A percentile compares a stretch with the other conserved stretches of the same genome.
These are phyloP conservation scores for Datnioides undecimradiatus DNA, from an alignment of 2,113 vertebrate genomes.

Conservation along the genomic window DNA sequence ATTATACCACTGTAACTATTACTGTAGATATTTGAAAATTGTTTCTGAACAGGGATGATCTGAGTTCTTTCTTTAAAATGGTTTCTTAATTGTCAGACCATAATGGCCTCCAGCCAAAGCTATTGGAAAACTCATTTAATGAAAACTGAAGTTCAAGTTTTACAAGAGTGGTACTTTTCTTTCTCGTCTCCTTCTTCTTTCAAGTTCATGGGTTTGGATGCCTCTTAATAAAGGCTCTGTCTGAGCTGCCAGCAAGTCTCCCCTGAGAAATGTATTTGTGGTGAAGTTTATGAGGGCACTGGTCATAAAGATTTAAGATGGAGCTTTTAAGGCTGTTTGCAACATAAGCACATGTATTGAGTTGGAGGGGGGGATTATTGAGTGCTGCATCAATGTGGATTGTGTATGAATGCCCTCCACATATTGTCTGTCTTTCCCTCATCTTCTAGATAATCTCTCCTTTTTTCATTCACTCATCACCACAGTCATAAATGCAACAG, in stretches of 20 bases:
- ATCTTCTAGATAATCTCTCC: background rate
- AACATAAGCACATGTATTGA: constrained; percentile 47
- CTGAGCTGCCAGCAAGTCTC: constrained; percentile 19
- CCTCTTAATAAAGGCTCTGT: constrained; percentile 39
- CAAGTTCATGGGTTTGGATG: constrained; percentile 12
- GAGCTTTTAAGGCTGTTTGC: constrained; percentile 61
- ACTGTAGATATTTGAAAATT: background rate
- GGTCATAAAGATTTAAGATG: constrained; percentile 62
- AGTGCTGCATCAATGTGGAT: constrained; percentile 22
- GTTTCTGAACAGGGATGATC: background rate
- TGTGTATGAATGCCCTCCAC: background rate
- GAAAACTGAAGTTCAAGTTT: constrained; percentile 15
- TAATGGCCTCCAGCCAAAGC: background rate
- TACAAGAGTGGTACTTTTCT: background rate
- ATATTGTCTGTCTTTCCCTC: background rate
- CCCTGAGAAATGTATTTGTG: constrained; percentile 46
- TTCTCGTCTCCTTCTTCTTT: constrained; percentile 5
- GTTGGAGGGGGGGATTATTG: constrained; percentile 2
- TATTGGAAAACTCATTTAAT: constrained; percentile 17
- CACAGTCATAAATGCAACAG: constrained; percentile 11
- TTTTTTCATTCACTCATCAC: constrained; percentile 18
- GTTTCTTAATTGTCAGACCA: background rate
- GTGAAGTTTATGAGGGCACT: constrained; percentile 50
- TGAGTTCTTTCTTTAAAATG: background rate
- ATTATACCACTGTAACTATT: background rate